These are phyloP conservation scores for Sthenelais limicola DNA, from an alignment of 2,888 invertebrate species.

Conservation along the genomic window DNA sequence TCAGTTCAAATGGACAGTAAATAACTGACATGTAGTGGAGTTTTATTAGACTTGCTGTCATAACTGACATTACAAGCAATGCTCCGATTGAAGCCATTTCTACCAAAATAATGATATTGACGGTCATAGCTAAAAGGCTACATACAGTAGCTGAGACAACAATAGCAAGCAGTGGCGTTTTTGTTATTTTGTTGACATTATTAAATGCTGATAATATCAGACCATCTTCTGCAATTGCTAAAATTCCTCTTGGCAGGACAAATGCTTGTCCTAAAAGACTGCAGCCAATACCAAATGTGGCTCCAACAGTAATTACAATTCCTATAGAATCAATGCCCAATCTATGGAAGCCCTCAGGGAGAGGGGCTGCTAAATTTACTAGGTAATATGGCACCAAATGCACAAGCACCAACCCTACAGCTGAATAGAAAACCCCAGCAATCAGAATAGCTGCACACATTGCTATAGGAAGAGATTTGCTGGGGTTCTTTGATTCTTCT, in stretches of 20 bases:
- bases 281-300: constrained; percentile 59
- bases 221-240: constrained; percentile 92
- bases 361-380: constrained; percentile 56
- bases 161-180: constrained; percentile 72
- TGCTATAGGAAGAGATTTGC: constrained; percentile 1
- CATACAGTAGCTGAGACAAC: constrained; percentile 61
- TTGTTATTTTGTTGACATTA: constrained; percentile 83
- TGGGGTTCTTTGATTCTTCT: constrained; percentile 23
- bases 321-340: constrained; percentile 58
- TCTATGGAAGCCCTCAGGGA: constrained; percentile 59
- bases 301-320: constrained; percentile 58
- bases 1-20: neutral
- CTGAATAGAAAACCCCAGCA: neutral
- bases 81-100: constrained; percentile 26
- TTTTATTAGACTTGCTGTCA: constrained; percentile 8
- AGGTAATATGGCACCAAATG: neutral
- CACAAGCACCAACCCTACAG: neutral
- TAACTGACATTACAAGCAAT: constrained; percentile 2
- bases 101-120: neutral
- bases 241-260: constrained; percentile 87
- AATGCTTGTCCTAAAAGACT: constrained; percentile 82
- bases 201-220: constrained; percentile 82
- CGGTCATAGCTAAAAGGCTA: constrained; percentile 74
- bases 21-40: constrained; percentile 10
- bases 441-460: neutral